Evolutionary conservation across 2,113 vertebrate genomes (phyloP), one percentile per base, ranked within the genome.

Genomic region (Neogobius melanostomus): DNA sequence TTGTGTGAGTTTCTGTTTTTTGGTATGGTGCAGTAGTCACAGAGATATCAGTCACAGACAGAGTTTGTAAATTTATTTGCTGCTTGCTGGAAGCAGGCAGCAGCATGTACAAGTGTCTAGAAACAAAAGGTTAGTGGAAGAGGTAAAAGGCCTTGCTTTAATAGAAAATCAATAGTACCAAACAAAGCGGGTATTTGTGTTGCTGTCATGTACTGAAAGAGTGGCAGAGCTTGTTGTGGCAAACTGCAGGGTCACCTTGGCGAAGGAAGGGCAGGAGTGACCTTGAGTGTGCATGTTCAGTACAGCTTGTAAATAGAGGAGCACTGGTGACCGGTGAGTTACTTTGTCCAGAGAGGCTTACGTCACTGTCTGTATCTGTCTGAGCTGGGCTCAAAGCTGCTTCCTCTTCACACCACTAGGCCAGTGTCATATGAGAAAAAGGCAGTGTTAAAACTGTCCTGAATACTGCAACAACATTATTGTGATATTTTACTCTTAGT

Each of bases 231-330:
- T 62, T 11, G 66, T 72, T 65, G 50, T 66, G 71, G 71, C 70
- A 64, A 80, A 76, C 63, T 53, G 28, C 62, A 42, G 45, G 74
- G 78, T 88, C 85, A 90, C 82, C 87, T 89, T 87, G 79, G 50
- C 72, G 79, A 65, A 8, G 36, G 68, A 68, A 21, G 69, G 74
- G 44, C 50, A 71, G 68, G 70, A 77, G 75, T 81, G 71, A 81
- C 85, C 74, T 69, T 70, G 71, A n/a, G 48, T 49, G 81, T 56
- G 57, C 68, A 68, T 57, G 67, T 79, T 44, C 28, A 28, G 49
- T 61, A 61, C 47, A n/a, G 42, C 43, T 21, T 8, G 50, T 46
- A 45, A 60, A 21, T 21, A 72, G 74, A 51, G 63, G 3, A n/a
- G 59, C 70, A 12, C 1, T 16, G 68, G 64, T 56, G 62, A 63